Base-by-base conservation (phyloP, 2,113 vertebrate genomes). In the Mus spicilegus region DNA sequence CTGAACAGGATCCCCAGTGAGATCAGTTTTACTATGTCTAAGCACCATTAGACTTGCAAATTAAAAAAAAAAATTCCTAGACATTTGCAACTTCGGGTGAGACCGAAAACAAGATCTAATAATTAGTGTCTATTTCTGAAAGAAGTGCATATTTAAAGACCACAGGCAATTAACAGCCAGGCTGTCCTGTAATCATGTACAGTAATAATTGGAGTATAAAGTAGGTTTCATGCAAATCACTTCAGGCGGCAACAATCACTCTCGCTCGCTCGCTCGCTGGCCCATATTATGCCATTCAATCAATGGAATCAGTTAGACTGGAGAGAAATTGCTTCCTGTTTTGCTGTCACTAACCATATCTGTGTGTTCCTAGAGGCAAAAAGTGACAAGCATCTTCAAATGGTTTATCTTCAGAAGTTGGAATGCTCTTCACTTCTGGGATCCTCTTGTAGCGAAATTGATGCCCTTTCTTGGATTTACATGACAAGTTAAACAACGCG, bases 71-170 rank as follows among this genome's bases (percentile, higher is more conserved):
- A 92, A 92, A 73, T 9, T 90, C 73, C 96, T 97, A 98, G 98
- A 98, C 98, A 98, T 98, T 99, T 98, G 98, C 98, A 98, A 98
- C 99, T 98, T 98, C 97, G 96, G 97, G 97, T 73, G 98, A 98
- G 97, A 98, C 98, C 92, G 96, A 98, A 99, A 99, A 99, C 98
- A 98, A 99, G 97, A 98, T 98, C 98, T 98, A 98, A 98, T 98
- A 99, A 99, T 99, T 98, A 99, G 98, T 97, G 98, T 99, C 99
- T 99, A 98, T 97, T 98, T 98, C 98, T 98, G 92, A 99, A 99
- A 98, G 98, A 99, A 99, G 97, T 97, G 98, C 93, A 97, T 98
- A 98, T 98, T 99, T 98, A 99, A 99, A 98, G 98, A 98, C 98
- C 97, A 98, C 98, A 96, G 98, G 97, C 96, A 99, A 99, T 99